Conservation (phyloP, 2,797 vertebrate species). For the Acanthurus leucopareius region DNA sequence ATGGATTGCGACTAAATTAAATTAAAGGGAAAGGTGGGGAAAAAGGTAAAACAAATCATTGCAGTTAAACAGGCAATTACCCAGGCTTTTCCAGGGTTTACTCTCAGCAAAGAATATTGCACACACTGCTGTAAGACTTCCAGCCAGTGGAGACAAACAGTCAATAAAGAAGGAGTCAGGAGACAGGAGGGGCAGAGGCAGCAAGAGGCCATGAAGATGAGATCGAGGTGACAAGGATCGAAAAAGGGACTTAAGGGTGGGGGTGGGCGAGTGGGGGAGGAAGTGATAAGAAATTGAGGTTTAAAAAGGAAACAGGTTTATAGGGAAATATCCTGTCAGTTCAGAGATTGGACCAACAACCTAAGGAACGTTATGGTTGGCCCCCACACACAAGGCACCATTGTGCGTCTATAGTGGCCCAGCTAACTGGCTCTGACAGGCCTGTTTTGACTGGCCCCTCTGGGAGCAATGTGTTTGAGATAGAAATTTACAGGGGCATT, state of each 20-base stretch:
- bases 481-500: constrained; percentile 75
- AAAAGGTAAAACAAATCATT: constrained; percentile 30
- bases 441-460: constrained; percentile 71
- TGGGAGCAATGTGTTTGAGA: constrained; percentile 81
- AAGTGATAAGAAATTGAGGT: constrained; percentile 24
- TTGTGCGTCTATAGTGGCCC: constrained; percentile 64
- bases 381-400: constrained; percentile 72
- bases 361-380: constrained; percentile 54
- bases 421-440: constrained; percentile 75
- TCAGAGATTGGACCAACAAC: constrained; percentile 43
- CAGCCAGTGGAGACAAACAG: constrained; percentile 38
- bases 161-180: constrained; percentile 52
- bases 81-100: constrained; percentile 28
- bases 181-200: constrained; percentile 12
- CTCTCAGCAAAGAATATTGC: constrained; percentile 57
- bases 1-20: constrained; percentile 17
- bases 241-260: neutral
- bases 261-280: neutral
- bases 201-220: constrained; percentile 7
- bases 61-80: constrained; percentile 42
- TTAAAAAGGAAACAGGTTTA: constrained; percentile 35
- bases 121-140: constrained; percentile 43
- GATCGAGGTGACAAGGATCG: constrained; percentile 23
- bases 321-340: constrained; percentile 47
- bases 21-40: constrained; percentile 12